Base-by-base conservation (phyloP, 2,797 vertebrate species). In the Coregonus ussuriensis region DNA sequence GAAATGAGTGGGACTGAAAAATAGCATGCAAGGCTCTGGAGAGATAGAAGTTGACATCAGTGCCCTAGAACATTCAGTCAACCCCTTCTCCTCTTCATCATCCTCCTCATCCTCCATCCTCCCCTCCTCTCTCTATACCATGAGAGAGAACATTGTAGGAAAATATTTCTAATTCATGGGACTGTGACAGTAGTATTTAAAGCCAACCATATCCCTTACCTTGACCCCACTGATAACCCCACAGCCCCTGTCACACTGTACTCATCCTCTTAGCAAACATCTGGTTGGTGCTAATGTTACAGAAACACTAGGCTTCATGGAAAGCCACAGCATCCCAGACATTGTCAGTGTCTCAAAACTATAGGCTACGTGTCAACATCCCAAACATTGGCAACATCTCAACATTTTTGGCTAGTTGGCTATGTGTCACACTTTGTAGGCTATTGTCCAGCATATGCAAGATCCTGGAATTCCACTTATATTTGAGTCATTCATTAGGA, bases 401-500 rank as follows among this genome's bases (percentile, higher is more conserved):
- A 62, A 62, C 18, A 21, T n/a, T 6, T 0, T 7, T n/a, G 6
- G 56, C n/a, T n/a, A 9, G 56, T 59, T 21, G n/a, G 56, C 56
- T 62, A n/a, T 1, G n/a, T 9, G 56, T 9, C 56, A 13, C 41
- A 47, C 41, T 47, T 9, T 47, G 41, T 13, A 47, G 41, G 9
- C 41, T 47, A 47, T 47, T 47, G n/a, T 62, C 7, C n/a, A n/a
- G 25, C n/a, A 62, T 62, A 78, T 33, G 15, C 63, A 33, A 33
- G 25, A n/a, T n/a, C 33, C 71, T 83, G 25, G 71, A 84, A 79
- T 67, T 33, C 65, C 31, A 33, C 65, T 67, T 67, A 16, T 35
- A 31, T 85, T 72, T 75, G 76, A 82, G 86, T 88, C 82, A 74
- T 84, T 68, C 71, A 83, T 82, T 80, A 79, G 88, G 70, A 9